Conservation (phyloP, 1,140 invertebrate species). For the Cecropterus lyciades region DNA sequence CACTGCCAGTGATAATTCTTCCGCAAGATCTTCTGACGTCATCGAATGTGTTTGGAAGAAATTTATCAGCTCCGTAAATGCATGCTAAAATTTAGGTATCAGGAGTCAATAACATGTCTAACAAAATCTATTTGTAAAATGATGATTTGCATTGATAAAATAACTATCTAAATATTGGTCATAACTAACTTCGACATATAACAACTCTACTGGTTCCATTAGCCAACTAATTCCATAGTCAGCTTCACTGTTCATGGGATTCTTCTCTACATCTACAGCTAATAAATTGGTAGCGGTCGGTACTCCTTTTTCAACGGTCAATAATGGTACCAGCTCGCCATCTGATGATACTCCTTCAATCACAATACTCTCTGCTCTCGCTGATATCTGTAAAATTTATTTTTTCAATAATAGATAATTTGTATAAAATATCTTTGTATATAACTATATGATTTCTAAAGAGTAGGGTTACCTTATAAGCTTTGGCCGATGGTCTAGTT, state of each 20-base stretch:
- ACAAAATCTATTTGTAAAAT: too few species aligned
- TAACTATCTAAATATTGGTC: background rate
- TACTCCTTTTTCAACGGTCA: conserved; percentile 88
- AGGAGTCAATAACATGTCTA: too few species aligned
- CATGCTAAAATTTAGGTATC: conserved; percentile 86
- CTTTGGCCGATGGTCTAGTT: conserved; percentile 88
- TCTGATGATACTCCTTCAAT: conserved; percentile 91
- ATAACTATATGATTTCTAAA: too few species aligned
- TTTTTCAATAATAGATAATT: too few species aligned
- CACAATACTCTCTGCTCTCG: conserved; percentile 90
- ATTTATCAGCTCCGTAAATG: conserved; percentile 89
- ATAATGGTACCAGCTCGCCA: conserved; percentile 89
- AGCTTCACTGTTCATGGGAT: conserved; percentile 88
- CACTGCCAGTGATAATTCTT: conserved; percentile 54
- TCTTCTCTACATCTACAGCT: conserved; percentile 90
- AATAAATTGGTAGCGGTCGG: conserved; percentile 88
- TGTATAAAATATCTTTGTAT: too few species aligned
- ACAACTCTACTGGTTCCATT: conserved; percentile 90
- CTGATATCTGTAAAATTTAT: conserved; percentile 82
- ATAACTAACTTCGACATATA: conserved; percentile 90
- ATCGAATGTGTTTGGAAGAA: conserved; percentile 87
- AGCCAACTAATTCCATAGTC: conserved; percentile 89
- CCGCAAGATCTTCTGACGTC: conserved; percentile 64
- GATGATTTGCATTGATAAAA: background rate
- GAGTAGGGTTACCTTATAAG: conserved; percentile 85